Evolutionary conservation across 2,888 invertebrate species (phyloP), one percentile per base, ranked within the genome.

Genomic region (Linyphia triangularis): DNA sequence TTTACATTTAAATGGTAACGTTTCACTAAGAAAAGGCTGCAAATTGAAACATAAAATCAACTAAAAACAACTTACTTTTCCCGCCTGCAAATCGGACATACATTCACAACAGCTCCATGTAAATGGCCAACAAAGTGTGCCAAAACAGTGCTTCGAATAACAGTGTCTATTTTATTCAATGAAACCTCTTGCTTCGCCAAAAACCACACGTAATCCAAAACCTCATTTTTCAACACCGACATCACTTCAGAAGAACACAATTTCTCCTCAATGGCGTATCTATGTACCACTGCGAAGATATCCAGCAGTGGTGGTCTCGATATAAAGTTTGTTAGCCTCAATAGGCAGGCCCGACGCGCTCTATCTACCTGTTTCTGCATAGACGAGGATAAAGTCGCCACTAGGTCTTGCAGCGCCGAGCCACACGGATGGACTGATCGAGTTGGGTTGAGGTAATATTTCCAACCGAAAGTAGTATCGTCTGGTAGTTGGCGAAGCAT

Each of bases 11-110:
- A 2, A 51, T 13, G 0, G n/a, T 10, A 13, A 19, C 9, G 22
- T 24, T 61, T n/a, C n/a, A n/a, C n/a, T n/a, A n/a, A n/a, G n/a
- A n/a, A n/a, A n/a, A 26, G 5, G 4, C 2, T 0, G 13, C 4
- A n/a, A 61, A 61, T 3, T 57, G 28, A n/a, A 30, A 65, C 30
- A 30, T 2, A 7, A n/a, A 65, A 28, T 7, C 16, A n/a, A n/a
- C n/a, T n/a, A n/a, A n/a, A n/a, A 7, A n/a, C 37, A 2, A 88
- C 81, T 81, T 75, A 88, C 86, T 65, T 88, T 9, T 88, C 81
- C 9, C 40, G n/a, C 2, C 59, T 65, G 28, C 86, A 88, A 16
- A 88, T 26, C 9, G 81, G 86, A 28, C 86, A 88, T 4, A 88
- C 7, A 6, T 57, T 30, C 9, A 40, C 7, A 16, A 88, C 57